Base-by-base conservation (phyloP, 1,140 invertebrate genomes). In the Pseudachorutes palmiensis region DNA sequence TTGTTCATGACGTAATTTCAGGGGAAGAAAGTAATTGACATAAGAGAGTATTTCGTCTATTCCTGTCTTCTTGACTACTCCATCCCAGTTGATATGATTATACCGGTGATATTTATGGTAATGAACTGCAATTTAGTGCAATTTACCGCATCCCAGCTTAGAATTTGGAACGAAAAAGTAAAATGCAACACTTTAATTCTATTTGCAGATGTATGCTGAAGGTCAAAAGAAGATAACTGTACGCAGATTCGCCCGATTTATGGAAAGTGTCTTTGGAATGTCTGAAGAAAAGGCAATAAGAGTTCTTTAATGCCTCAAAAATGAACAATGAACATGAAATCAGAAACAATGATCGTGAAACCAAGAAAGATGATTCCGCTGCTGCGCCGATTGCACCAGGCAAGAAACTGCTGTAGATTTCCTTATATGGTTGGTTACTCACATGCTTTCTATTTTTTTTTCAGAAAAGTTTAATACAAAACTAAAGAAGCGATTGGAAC, bases 201-300 rank as follows among this genome's bases (percentile, higher is more conserved):
- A n/a, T n/a, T n/a, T n/a, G n/a, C n/a, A 70, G 68, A 66, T 67
- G 68, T 73, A 70, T 59, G 55, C 62, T 5, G 24, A 65, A 28
- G 60, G 59, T n/a, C 62, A 14, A 33, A 66, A 33, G 32, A 45
- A 24, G 1, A 70, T 73, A 60, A 19, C 62, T 48, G 33, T 68
- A 41, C 64, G 67, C 9, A 24, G 62, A 26, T 73, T 70, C 49
- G 24, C 55, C 2, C n/a, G 36, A 16, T 57, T 70, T 2, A 64
- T 70, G 63, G 0, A 51, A 31, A 19, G 16, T 36, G 24, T 73
- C 2, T 73, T 73, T 31, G 51, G 30, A 30, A 31, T 31, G 0
- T 62, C 12, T 28, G 28, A 45, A n/a, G 60, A 70, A 24, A 62
- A 65, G 33, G 70, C 62, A 2, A 31, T n/a, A n/a, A 5, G 30